phyloP scores from a whole-genome alignment of 2,888 invertebrate species.

The Torymus auratus region DNA sequence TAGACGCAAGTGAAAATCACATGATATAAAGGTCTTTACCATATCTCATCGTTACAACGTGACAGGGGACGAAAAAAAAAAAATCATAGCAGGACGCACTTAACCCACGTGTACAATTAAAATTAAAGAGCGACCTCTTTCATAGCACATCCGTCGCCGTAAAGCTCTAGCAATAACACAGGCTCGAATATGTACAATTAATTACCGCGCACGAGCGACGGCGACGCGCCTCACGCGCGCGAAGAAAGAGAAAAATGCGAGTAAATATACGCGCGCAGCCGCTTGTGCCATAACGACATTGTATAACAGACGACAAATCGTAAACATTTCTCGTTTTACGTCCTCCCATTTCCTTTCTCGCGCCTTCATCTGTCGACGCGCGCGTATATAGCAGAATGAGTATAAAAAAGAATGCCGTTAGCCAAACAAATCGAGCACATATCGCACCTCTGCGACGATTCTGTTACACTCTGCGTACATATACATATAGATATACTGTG shows the following conservation, averaged over 20 bases:
- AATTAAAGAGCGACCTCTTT: no score
- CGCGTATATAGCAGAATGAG: not conserved
- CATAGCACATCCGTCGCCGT: no score
- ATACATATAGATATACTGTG: no score
- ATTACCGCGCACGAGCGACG: not conserved
- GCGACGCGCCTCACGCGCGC: no score
- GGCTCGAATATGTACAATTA: conserved; percentile 2
- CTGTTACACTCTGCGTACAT: not conserved
- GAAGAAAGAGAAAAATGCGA: conserved; percentile 10
- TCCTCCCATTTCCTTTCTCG: conserved; percentile 28
- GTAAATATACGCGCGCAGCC: not conserved
- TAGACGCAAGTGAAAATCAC: no score
- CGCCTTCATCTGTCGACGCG: not conserved
- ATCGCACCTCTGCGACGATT: conserved; percentile 5
- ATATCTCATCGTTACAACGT: no score
- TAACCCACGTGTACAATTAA: no score
- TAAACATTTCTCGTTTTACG: conserved; percentile 42
- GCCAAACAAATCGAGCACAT: conserved; percentile 26
- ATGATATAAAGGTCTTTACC: no score
- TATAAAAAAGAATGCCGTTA: conserved; percentile 35
- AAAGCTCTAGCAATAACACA: no score
- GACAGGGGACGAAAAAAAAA: no score
- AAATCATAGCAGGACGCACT: no score
- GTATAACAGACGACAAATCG: conserved; percentile 41
- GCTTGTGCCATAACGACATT: conserved; percentile 19